phyloP scores from a whole-genome alignment of 2,113 vertebrate genomes.

The Zapornia atra region DNA sequence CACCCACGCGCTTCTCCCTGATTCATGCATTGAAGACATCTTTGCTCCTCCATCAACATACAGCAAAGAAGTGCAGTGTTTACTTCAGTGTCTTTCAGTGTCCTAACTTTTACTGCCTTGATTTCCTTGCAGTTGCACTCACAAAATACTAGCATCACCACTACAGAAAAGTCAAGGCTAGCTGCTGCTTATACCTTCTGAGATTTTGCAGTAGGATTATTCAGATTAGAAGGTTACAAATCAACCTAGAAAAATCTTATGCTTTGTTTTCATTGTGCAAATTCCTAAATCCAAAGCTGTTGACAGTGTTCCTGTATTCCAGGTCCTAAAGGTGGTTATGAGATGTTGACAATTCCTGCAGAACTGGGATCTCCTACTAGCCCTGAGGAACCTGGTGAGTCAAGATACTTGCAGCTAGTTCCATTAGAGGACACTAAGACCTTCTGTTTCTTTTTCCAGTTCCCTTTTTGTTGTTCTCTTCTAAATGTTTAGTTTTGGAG shows the following conservation, averaged over 20 bases:
- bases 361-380: slow-evolving; percentile 47
- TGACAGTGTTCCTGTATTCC: neutral
- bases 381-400: slow-evolving; percentile 66
- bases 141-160: neutral
- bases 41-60: neutral
- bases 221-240: neutral
- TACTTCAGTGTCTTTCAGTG: neutral
- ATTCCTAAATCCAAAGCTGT: neutral
- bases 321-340: slow-evolving; percentile 65
- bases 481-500: neutral
- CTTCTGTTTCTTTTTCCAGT: neutral
- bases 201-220: neutral
- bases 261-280: neutral
- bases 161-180: neutral
- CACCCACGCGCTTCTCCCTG: slow-evolving; percentile 12
- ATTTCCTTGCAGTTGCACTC: neutral
- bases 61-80: neutral
- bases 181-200: neutral
- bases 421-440: neutral
- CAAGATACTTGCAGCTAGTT: neutral
- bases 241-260: neutral
- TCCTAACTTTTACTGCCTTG: neutral
- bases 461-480: neutral
- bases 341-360: slow-evolving; percentile 51
- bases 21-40: neutral